Base-by-base conservation (phyloP, 1,140 invertebrate genomes). In the Thaumatotibia leucotreta region DNA sequence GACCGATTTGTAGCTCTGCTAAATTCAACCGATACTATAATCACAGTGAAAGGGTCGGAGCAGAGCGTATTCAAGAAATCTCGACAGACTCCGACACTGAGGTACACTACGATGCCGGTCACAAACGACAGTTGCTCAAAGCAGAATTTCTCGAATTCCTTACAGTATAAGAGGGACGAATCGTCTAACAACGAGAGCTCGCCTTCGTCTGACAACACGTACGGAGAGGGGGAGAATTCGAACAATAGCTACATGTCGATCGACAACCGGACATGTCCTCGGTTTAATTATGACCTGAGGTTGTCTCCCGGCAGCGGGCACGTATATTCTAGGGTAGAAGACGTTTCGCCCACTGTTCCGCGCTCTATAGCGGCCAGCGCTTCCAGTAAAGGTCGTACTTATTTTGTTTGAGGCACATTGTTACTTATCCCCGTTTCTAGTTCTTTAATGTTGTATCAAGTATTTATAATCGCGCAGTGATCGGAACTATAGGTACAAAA, bases 211-310 rank as follows among this genome's bases (percentile, higher is more conserved):
- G 88, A 91, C 64, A 83, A 87, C 75, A 86, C 84, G 75, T 91
- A 87, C 75, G 86, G 86, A 63, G 88, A 91, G 83, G 86, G 85
- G 74, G 87, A 89, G 75, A 82, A 89, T 80, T 91, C 88, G 69
- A 91, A 91, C 84, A 91, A 91, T 87, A 91, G 86, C 83, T 91
- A 91, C 77, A 89, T 91, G 86, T 91, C 88, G 69, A 91, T 91
- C 73, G 88, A 91, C 74, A 90, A 90, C 77, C 84, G 84, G 72
- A 83, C 86, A 77, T 89, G 86, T 83, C 77, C 86, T 76, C 88
- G 88, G 73, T 88, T 88, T 88, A 91, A 91, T 91, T 91, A 89
- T 83, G 88, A 91, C 86, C 84, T 91, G 63, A 80, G 86, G 86
- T 82, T 87, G 64, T 86, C 86, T 73, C 88, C 88, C 67, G 84